These are phyloP conservation scores for Heliconius erato DNA, from an alignment of 2,888 invertebrate species.

Conservation along the genomic window DNA sequence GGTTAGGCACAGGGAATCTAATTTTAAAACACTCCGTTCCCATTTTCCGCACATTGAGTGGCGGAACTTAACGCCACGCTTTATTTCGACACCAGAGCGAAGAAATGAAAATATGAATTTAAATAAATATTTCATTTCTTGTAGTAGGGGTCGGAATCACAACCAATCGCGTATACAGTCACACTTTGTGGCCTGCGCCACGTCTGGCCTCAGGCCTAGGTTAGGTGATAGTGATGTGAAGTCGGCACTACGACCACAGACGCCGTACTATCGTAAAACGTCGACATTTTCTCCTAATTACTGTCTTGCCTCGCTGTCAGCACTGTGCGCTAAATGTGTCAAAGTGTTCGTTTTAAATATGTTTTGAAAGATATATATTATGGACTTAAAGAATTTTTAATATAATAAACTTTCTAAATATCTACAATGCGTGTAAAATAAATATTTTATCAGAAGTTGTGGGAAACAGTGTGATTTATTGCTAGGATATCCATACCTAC, in stretches of 20 bases:
- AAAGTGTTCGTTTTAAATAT: not conserved
- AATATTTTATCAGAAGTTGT: not conserved
- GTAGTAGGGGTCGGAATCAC: too few relatives aligned
- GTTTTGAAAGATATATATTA: not conserved
- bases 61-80: too few relatives aligned
- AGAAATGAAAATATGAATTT: too few relatives aligned
- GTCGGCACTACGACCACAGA: not conserved
- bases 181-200: too few relatives aligned
- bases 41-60: too few relatives aligned
- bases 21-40: too few relatives aligned
- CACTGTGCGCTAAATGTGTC: not conserved
- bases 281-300: conserved; percentile 1
- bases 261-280: not conserved
- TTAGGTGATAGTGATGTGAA: conserved; percentile 18
- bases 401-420: not conserved
- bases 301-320: not conserved
- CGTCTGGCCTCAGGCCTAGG: not conserved
- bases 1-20: too few relatives aligned
- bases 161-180: too few relatives aligned
- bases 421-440: not conserved
- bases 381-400: not conserved
- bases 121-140: too few relatives aligned
- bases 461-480: too few relatives aligned
- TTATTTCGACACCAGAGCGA: too few relatives aligned
- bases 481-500: too few relatives aligned